phyloP scores from a whole-genome alignment of 2,113 vertebrate genomes.

The Pedionomus torquatus region DNA sequence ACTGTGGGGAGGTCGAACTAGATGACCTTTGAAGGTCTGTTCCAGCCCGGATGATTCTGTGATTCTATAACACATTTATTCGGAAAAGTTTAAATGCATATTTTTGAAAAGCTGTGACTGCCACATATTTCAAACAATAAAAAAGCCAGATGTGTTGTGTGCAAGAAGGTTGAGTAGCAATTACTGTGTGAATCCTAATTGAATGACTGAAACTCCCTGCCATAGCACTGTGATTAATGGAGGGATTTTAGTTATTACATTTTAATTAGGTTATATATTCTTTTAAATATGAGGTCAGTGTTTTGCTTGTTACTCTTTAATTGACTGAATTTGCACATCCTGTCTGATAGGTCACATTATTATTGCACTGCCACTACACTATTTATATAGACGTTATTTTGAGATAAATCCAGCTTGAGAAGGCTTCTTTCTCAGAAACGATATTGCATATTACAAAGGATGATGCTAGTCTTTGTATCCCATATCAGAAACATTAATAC shows the following conservation, averaged over 20 bases:
- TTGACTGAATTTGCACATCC: slow-evolving; percentile 18
- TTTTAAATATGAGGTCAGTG: slow-evolving; percentile 8
- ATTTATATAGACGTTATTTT: neutral
- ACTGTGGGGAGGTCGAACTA: no score
- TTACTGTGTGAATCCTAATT: slow-evolving; percentile 57
- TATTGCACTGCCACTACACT: neutral
- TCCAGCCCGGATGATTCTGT: no score
- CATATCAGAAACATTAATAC: slow-evolving; percentile 16
- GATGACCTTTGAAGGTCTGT: no score
- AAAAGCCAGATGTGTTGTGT: slow-evolving; percentile 60
- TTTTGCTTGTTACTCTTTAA: neutral
- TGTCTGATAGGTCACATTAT: slow-evolving; percentile 5
- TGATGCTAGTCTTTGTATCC: neutral
- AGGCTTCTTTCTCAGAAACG: neutral
- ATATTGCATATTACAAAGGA: neutral
- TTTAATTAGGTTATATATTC: slow-evolving; percentile 39
- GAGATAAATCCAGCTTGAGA: slow-evolving; percentile 11
- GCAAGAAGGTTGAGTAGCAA: slow-evolving; percentile 63
- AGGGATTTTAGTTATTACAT: slow-evolving; percentile 2
- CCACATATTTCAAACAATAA: slow-evolving; percentile 45
- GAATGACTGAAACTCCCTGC: slow-evolving; percentile 42
- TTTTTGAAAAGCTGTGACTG: slow-evolving; percentile 52
- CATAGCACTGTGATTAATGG: slow-evolving; percentile 5
- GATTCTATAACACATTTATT: no score
- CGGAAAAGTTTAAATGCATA: slow-evolving; percentile 40